Base-by-base conservation (phyloP, 2,888 invertebrate genomes). In the Achlya flavicornis region DNA sequence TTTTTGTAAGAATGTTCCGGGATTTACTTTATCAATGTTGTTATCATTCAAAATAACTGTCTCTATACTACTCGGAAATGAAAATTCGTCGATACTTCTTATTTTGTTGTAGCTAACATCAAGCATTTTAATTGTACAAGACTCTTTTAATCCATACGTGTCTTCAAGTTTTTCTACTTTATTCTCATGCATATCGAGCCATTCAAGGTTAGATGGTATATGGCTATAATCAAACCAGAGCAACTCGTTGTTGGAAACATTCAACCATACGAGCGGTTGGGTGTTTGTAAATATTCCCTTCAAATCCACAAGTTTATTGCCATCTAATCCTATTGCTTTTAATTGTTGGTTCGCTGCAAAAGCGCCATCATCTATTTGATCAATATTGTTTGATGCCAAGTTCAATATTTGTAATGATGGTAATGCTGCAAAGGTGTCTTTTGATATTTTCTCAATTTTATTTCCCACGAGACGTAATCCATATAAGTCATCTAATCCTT, bases 171-270 rank as follows among this genome's bases (percentile, higher is more conserved):
- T 96, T 74, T 95, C 95, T 79, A 97, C 96, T 91, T 96, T 95
- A 88, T 97, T 97, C 81, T 96, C 95, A 84, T 97, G 97, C 94
- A 97, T 96, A 87, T 97, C 97, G 64, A 97, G 91, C 96, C 96
- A 97, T 84, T 96, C 96, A 58, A 97, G 93, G 79, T 96, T 96
- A 2, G 94, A 85, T 14, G 97, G 97, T 77, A 97, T 94, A 79
- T 97, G 95, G 74, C 96, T 96, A 79, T 97, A 97, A 90, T 97
- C 97, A 88, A 97, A 97, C 96, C 96, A 96, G 68, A 95, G 93
- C 73, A 97, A 91, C 83, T 95, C 95, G 89, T 97, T 97, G 87
- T 96, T 96, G 61, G 97, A 97, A 65, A 97, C 96, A 89, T 97
- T 97, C 74, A 97, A 90, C 96, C 97, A 97, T 74, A 96, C 95